phyloP scores from a whole-genome alignment of 2,888 invertebrate species.

The Leptinotarsa peninsularis region DNA sequence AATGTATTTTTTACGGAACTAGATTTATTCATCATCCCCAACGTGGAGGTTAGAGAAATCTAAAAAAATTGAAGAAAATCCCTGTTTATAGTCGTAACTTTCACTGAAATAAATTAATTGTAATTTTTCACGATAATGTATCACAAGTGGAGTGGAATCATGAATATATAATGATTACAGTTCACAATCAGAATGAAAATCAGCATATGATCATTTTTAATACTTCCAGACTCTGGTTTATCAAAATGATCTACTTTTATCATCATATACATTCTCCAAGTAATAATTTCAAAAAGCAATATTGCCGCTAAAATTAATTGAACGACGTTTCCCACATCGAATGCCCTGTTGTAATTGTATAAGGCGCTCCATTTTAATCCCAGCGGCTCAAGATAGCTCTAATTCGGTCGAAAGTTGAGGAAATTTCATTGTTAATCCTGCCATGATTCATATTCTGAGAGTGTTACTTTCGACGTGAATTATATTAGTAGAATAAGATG shows the following conservation, averaged over 20 bases:
- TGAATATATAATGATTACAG: too few species aligned
- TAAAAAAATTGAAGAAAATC: too few species aligned
- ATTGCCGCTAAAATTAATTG: neutral
- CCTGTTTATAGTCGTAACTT: too few species aligned
- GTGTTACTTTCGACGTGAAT: conserved; percentile 25
- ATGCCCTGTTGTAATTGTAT: neutral
- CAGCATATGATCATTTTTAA: too few species aligned
- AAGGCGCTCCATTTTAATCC: conserved; percentile 18
- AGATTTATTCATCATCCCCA: too few species aligned
- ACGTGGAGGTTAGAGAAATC: too few species aligned
- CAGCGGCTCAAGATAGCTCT: neutral
- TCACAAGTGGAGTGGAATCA: too few species aligned
- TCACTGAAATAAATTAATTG: too few species aligned
- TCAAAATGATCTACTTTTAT: neutral
- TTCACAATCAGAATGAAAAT: too few species aligned
- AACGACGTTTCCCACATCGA: conserved; percentile 8
- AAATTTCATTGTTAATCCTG: conserved; percentile 32
- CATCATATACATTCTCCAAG: neutral
- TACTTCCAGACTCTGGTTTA: neutral
- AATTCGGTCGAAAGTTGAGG: conserved; percentile 22
- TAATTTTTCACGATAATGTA: too few species aligned
- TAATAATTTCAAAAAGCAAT: neutral
- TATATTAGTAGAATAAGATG: conserved; percentile 16
- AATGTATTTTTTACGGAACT: too few species aligned
- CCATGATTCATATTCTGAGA: conserved; percentile 21